These are phyloP conservation scores for Piscicola geometra DNA, from an alignment of 2,888 invertebrate species.

Conservation along the genomic window DNA sequence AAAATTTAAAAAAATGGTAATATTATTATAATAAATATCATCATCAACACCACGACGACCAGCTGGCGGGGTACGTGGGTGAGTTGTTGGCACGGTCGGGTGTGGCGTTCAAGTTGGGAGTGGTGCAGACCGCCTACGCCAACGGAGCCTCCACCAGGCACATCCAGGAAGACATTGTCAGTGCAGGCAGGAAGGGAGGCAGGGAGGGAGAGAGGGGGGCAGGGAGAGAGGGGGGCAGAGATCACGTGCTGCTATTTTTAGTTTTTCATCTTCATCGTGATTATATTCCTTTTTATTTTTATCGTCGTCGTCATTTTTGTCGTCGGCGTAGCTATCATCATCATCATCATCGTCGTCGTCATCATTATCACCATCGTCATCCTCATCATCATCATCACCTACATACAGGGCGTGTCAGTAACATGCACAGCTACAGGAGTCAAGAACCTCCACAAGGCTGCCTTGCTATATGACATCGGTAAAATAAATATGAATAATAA, in stretches of 20 bases:
- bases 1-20: too few species aligned
- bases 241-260: too few species aligned
- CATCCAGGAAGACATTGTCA: conserved; percentile 60
- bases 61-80: conserved; percentile 68
- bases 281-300: too few species aligned
- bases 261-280: too few species aligned
- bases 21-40: too few species aligned
- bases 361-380: not conserved
- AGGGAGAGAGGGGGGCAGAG: too few species aligned
- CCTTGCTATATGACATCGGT: conserved; percentile 79
- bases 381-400: not conserved
- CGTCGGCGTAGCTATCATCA: not conserved
- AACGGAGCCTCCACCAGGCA: conserved; percentile 93
- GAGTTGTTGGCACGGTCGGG: conserved; percentile 55
- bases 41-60: conserved; percentile 40
- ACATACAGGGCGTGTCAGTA: conserved; percentile 76
- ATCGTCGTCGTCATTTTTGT: too few species aligned
- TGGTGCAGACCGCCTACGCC: conserved; percentile 97
- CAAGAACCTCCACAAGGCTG: conserved; percentile 88
- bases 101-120: conserved; percentile 68
- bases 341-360: not conserved
- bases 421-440: conserved; percentile 90
- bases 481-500: too few species aligned
- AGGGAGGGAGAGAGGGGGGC: too few species aligned
- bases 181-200: conserved; percentile 62